Conservation (phyloP, 2,888 invertebrate species). For the Mactromeris polynyma region DNA sequence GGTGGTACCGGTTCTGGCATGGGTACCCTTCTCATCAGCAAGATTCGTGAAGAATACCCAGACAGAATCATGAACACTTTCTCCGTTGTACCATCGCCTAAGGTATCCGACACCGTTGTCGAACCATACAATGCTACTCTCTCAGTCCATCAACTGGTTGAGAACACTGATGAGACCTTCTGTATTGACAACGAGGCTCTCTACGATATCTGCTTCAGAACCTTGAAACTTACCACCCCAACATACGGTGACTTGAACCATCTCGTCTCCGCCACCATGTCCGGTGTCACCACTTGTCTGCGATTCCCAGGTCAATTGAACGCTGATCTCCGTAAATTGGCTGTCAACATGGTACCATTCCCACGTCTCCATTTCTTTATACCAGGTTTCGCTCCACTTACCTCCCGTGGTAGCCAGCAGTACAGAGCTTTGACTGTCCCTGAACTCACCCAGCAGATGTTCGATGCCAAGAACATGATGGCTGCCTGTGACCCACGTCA, state of each 20-base stretch:
- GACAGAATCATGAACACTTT: too few species aligned
- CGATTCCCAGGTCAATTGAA: slow-evolving; percentile 76
- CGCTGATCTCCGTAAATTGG: slow-evolving; percentile 73
- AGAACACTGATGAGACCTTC: slow-evolving; percentile 88
- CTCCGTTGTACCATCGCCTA: too few species aligned
- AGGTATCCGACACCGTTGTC: slow-evolving; percentile 91
- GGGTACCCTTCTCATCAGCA: too few species aligned
- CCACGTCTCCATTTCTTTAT: slow-evolving; percentile 87
- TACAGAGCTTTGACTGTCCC: slow-evolving; percentile 85
- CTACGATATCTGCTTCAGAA: slow-evolving; percentile 92
- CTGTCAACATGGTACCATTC: slow-evolving; percentile 86
- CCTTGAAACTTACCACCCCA: slow-evolving; percentile 93
- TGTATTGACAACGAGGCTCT: slow-evolving; percentile 89
- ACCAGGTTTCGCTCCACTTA: slow-evolving; percentile 87
- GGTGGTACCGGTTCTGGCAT: too few species aligned
- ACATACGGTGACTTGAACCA: slow-evolving; percentile 96
- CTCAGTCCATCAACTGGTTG: slow-evolving; percentile 89
- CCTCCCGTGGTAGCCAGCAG: slow-evolving; percentile 85
- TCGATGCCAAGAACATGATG: slow-evolving; percentile 99
- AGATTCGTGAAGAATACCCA: too few species aligned
- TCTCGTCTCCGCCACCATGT: slow-evolving; percentile 90
- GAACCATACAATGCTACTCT: slow-evolving; percentile 95
- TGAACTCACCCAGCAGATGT: slow-evolving; percentile 90
- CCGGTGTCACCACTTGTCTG: slow-evolving; percentile 91
- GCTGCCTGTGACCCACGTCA: slow-evolving; percentile 97